A percentile compares a stretch with the other conserved stretches of the same genome.
phyloP scores from a whole-genome alignment of 2,888 invertebrate species.

The Trypoxylon attenuatum region DNA sequence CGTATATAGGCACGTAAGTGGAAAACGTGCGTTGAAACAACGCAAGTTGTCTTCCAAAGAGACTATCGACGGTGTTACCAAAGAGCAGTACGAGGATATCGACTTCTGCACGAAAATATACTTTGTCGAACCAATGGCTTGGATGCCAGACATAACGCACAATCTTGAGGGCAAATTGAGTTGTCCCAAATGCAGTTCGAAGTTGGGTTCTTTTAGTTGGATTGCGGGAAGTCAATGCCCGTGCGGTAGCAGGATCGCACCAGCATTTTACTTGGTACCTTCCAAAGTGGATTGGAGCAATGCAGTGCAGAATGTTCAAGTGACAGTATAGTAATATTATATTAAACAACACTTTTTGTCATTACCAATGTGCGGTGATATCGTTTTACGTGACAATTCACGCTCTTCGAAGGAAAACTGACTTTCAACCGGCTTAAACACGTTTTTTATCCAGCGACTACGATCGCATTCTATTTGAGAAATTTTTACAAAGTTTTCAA shows the following conservation, averaged over 20 bases:
- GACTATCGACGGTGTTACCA: slow-evolving; percentile 39
- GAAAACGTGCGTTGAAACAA: slow-evolving; percentile 57
- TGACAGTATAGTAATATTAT: slow-evolving; percentile 80
- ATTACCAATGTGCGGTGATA: too few relatives aligned
- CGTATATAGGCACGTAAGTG: slow-evolving; percentile 75
- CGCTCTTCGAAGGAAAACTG: slow-evolving; percentile 27
- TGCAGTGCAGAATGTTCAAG: slow-evolving; percentile 90
- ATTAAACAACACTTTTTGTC: too few relatives aligned
- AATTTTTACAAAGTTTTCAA: slow-evolving; percentile 21
- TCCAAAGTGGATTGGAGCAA: slow-evolving; percentile 94
- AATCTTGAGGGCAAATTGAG: slow-evolving; percentile 87
- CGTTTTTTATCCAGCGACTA: neutral
- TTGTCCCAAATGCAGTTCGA: slow-evolving; percentile 89
- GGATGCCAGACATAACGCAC: slow-evolving; percentile 87
- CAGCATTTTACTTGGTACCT: slow-evolving; percentile 93
- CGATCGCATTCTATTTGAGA: slow-evolving; percentile 16
- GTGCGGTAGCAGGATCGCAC: slow-evolving; percentile 91
- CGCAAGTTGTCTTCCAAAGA: slow-evolving; percentile 34
- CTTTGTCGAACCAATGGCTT: slow-evolving; percentile 92
- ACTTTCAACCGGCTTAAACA: too few relatives aligned
- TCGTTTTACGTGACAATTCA: slow-evolving; percentile 12
- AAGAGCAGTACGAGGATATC: slow-evolving; percentile 47
- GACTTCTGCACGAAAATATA: slow-evolving; percentile 83
- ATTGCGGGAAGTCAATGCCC: slow-evolving; percentile 90
- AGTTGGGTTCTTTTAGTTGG: slow-evolving; percentile 95